These are phyloP conservation scores for Oenanthe oenanthe DNA, from an alignment of 2,113 vertebrate genomes.

Conservation along the genomic window DNA sequence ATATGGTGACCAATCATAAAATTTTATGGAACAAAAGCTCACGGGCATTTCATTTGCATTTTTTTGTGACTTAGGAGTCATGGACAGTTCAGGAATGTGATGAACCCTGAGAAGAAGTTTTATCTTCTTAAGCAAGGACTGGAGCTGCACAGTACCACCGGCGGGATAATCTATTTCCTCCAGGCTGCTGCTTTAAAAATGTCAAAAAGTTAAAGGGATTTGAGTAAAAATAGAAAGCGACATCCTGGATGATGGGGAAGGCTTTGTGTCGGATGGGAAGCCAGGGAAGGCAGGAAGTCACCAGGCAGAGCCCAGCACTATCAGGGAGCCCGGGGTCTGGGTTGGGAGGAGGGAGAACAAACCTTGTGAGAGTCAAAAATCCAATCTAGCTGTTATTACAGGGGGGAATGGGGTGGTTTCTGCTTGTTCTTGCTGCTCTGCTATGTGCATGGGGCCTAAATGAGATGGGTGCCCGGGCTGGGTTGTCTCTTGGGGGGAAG, in stretches of 20 bases:
- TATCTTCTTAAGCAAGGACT: not conserved
- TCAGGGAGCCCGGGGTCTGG: fast-evolving
- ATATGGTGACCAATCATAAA: not conserved
- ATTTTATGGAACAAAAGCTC: not conserved
- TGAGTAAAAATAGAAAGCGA: conserved; percentile 39
- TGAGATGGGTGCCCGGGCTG: not conserved
- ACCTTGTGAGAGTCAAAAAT: not conserved
- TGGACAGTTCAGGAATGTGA: not conserved
- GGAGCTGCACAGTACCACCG: fast-evolving
- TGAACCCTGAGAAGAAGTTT: not conserved
- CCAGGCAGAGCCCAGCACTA: not conserved
- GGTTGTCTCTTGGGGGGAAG: fast-evolving
- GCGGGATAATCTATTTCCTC: not conserved
- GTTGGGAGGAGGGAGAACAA: not conserved
- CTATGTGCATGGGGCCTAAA: not conserved
- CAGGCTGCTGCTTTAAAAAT: conserved; percentile 25
- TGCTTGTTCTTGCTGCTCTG: not conserved
- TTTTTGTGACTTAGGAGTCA: not conserved
- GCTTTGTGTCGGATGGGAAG: not conserved
- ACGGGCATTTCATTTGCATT: fast-evolving
- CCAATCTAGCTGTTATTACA: not conserved
- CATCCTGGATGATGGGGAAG: conserved; percentile 43
- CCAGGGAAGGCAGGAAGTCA: conserved; percentile 4
- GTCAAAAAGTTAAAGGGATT: conserved; percentile 29
- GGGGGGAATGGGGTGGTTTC: fast-evolving